Evolutionary conservation across 2,888 invertebrate species (phyloP), one percentile per base, ranked within the genome.

Genomic region (Hydrotaea cyrtoneurina): DNA sequence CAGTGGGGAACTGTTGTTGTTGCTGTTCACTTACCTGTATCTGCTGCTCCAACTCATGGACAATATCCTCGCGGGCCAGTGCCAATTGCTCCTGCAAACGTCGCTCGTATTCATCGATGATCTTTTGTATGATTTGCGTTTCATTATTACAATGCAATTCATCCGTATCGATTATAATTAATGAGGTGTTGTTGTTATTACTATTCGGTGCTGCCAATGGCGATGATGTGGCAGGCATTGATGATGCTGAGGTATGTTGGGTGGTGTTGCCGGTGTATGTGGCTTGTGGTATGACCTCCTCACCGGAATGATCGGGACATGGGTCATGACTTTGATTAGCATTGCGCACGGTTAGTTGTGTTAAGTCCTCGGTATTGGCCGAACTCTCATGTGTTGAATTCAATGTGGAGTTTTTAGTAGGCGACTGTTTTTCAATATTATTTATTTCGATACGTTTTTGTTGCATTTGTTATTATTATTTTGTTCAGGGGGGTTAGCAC

Each of bases 41-140:
- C 90, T 96, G 95, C 80, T 94, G 94, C 92, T 95, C 95, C 87
- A 96, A 93, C 87, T 95, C 95, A 86, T 94, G 93, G 86, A 95
- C 93, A 87, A 96, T 95, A 90, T 96, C 96, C 89, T 94, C 93
- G 87, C 94, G 94, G 85, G 95, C 95, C 89, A 94, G 92, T 73
- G 94, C 93, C 86, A 95, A 92, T 91, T 95, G 95, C 90, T 95
- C 94, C 88, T 94, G 93, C 85, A 95, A 92, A 46, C 93, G 92
- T 78, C 93, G 89, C 86, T 94, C 94, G 87, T 94, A 94, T 89
- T 93, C 93, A 81, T 89, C 91, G 53, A 91, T 91, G 78, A 93
- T 92, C 81, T 91, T 90, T 78, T 91, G 90, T 31, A 92, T 90
- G 46, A 92, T 91, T 83, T 92, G 91, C 11, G 91, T 88, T 83